phyloP scores from a whole-genome alignment of 2,888 invertebrate species.

The Rhagium mordax region DNA sequence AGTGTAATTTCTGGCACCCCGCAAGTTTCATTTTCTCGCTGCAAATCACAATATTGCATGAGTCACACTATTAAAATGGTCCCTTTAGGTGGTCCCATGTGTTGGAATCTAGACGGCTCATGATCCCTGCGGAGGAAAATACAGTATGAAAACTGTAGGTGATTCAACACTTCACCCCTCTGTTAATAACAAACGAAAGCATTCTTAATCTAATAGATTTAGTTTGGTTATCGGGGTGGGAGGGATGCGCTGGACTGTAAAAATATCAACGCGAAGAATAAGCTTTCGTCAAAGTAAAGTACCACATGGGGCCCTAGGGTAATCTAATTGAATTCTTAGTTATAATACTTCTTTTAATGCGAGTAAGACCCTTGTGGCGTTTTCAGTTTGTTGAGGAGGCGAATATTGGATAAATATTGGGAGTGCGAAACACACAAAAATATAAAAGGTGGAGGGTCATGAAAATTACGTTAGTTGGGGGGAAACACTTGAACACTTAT shows the following conservation, averaged over 20 bases:
- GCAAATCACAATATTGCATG: conserved; percentile 40
- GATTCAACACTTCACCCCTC: conserved; percentile 52
- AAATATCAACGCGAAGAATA: conserved; percentile 44
- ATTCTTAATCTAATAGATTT: conserved; percentile 54
- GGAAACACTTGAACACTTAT: too few relatives aligned
- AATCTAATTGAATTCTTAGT: conserved; percentile 35
- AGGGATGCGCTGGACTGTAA: conserved; percentile 47
- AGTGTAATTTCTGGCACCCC: conserved; percentile 35
- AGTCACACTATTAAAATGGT: conserved; percentile 42
- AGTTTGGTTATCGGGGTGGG: conserved; percentile 46
- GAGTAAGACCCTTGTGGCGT: neutral
- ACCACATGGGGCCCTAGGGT: conserved; percentile 23
- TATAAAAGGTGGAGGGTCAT: neutral
- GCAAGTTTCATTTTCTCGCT: conserved; percentile 37
- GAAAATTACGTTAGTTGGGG: too few relatives aligned
- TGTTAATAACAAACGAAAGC: conserved; percentile 55
- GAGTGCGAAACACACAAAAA: neutral
- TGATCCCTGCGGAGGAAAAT: conserved; percentile 30
- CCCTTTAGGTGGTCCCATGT: conserved; percentile 53
- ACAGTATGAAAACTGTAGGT: conserved; percentile 40
- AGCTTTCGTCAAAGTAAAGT: conserved; percentile 24
- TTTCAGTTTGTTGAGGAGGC: neutral
- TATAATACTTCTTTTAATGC: conserved; percentile 25
- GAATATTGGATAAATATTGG: conserved; percentile 15
- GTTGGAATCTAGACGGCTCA: conserved; percentile 51